Conservation (phyloP, 2,113 vertebrate genomes). For the mouse (Mus musculus) region DNA sequence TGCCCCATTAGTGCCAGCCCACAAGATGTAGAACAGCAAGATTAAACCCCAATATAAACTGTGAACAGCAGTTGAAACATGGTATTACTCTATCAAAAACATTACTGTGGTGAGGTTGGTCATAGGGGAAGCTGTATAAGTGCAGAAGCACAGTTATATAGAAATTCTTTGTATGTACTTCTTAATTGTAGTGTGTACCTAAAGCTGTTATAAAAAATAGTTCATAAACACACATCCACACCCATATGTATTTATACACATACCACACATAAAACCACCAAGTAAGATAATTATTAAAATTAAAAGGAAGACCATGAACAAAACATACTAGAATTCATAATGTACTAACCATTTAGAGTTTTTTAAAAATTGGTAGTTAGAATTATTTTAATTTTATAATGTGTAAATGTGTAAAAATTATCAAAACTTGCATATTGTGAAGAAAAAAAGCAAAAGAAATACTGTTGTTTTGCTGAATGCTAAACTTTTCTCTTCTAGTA, state of each 20-base stretch:
- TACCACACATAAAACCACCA: not conserved
- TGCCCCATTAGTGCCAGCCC: not conserved
- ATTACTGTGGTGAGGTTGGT: not conserved
- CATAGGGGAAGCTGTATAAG: not conserved
- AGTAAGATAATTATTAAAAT: conserved; percentile 44
- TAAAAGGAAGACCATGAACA: not conserved
- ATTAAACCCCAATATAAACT: not conserved
- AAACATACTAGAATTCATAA: conserved; percentile 38
- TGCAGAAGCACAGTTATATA: not conserved
- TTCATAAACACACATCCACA: not conserved
- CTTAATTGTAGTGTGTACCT: conserved; percentile 5
- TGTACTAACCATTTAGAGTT: not conserved
- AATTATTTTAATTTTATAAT: conserved; percentile 61
- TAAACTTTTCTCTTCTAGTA: conserved; percentile 69
- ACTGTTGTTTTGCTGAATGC: conserved; percentile 30
- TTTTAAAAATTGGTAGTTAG: conserved; percentile 30
- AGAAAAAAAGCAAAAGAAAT: conserved; percentile 60
- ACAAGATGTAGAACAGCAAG: not conserved
- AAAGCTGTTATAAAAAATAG: conserved; percentile 35
- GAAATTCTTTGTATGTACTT: not conserved
- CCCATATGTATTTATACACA: not conserved
- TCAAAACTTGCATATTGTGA: conserved; percentile 55
- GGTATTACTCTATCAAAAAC: not conserved
- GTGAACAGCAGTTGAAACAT: not conserved
- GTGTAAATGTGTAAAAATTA: conserved; percentile 53